A percentile compares a stretch with the other conserved stretches of the same genome.
Conservation (phyloP, 1,140 invertebrate genomes). For the Macrostomum lignano region DNA sequence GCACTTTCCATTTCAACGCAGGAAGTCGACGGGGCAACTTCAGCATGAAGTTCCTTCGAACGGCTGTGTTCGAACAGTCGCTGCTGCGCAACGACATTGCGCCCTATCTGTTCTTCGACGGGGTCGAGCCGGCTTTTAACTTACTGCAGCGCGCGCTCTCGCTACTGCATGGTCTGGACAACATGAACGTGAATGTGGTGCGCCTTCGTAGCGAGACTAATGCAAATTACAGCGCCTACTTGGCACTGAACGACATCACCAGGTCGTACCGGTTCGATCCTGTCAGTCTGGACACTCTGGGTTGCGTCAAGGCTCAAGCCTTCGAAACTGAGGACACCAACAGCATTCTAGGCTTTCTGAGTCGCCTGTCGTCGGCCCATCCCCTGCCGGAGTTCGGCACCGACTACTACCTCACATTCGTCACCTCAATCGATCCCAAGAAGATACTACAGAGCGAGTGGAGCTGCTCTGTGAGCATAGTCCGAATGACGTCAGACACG, state of each 20-base stretch:
- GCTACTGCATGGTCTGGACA: slow-evolving; percentile 13
- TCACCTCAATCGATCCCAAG: slow-evolving; percentile 10
- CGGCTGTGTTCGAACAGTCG: no score
- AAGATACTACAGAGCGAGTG: slow-evolving; percentile 10
- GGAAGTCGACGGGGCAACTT: no score
- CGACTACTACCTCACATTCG: slow-evolving; percentile 11
- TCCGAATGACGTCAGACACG: slow-evolving; percentile 11
- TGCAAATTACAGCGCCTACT: no score
- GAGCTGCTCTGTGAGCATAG: slow-evolving; percentile 10
- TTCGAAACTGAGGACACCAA: not conserved
- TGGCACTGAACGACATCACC: slow-evolving; percentile 17
- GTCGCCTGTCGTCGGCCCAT: slow-evolving; percentile 14
- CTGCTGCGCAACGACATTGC: slow-evolving; percentile 10
- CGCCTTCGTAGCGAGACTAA: no score
- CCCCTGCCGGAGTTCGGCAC: slow-evolving; percentile 13
- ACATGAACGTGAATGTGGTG: no score
- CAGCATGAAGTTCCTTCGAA: no score
- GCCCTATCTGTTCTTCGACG: slow-evolving; percentile 13
- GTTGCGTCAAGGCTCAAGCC: slow-evolving; percentile 7
- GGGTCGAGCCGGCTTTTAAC: slow-evolving; percentile 11
- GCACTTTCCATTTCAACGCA: no score
- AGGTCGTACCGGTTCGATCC: slow-evolving; percentile 13
- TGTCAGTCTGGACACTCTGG: slow-evolving; percentile 10
- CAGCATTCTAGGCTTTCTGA: slow-evolving; percentile 3
- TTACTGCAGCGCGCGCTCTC: slow-evolving; percentile 10